Base-by-base conservation (phyloP, 1,140 invertebrate genomes). In the Drosophila dunni region DNA sequence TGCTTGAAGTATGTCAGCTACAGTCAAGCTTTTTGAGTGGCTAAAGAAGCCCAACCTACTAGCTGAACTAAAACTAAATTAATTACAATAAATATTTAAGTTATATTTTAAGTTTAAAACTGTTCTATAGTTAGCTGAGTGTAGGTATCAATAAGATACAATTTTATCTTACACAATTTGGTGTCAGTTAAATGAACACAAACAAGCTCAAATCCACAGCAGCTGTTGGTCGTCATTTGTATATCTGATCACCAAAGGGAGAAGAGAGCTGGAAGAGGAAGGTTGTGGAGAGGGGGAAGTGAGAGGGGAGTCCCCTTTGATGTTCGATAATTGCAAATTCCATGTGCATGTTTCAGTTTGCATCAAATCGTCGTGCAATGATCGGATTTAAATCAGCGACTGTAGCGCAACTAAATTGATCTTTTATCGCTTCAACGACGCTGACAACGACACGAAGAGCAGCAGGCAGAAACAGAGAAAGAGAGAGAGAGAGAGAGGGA, bases 271-370 rank as follows among this genome's bases (percentile, higher is more conserved):
- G n/a, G n/a, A 42, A n/a, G n/a, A n/a, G n/a, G n/a, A 42, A 10
- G n/a, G 8, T 11, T 0, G 10, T 29, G 42, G 5, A 29, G 9
- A 20, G 7, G n/a, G 24, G 38, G 57, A 11, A 34, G 10, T 15
- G 38, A 50, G 8, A 34, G 34, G 10, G 15, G 13, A 58, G 33
- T 48, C 36, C 64, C 75, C 78, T 89, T 89, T 89, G 81, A 90
- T 79, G 85, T 89, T 79, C 85, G 85, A 89, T 89, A 89, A 89
- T 89, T 89, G 85, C 85, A 79, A 90, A 89, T 89, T 90, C 85
- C 85, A 79, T 85, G 85, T 81, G 86, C 85, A 89, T 90, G 85
- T 89, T 89, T 89, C 85, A 89, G 80, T 81, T 90, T 66, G 81
- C 81, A 89, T 89, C 85, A 89, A 90, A 90, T 89, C 85, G 85